A percentile compares a stretch with the other conserved stretches of the same genome.
These are phyloP conservation scores for Thamnophis elegans DNA, from an alignment of 2,797 vertebrate species.

Conservation along the genomic window DNA sequence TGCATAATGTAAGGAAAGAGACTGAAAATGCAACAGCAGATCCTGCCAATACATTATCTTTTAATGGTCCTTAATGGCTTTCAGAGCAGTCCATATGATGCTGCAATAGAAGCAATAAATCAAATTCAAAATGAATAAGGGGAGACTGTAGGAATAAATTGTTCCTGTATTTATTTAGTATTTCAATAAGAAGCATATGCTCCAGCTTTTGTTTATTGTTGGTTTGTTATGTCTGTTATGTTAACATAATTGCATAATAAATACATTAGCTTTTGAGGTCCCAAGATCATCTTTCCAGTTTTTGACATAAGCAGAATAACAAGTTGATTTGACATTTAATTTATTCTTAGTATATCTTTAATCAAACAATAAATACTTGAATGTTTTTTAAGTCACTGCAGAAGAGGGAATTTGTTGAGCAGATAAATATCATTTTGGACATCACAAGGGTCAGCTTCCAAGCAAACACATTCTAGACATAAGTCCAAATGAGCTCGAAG, in stretches of 20 bases:
- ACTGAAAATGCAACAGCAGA: slow-evolving; percentile 17
- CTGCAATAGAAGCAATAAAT: not conserved
- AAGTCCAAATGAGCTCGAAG: not conserved
- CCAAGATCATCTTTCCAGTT: not conserved
- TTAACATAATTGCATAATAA: not conserved
- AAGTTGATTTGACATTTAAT: not conserved
- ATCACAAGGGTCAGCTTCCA: not conserved
- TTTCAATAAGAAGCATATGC: not conserved
- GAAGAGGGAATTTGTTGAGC: not conserved
- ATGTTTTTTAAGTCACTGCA: not conserved
- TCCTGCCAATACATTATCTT: not conserved
- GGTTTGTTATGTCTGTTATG: not conserved
- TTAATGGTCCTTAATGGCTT: slow-evolving; percentile 15
- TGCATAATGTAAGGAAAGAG: not conserved
- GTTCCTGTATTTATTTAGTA: not conserved
- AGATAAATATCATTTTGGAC: not conserved
- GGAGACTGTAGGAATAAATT: not conserved
- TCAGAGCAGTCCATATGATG: not conserved
- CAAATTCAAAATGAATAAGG: not conserved
- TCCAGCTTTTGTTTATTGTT: not conserved
- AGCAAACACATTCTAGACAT: not conserved
- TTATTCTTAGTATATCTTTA: not conserved
- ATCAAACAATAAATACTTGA: not conserved
- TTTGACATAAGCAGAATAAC: not conserved
- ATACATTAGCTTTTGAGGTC: not conserved